Conservation (phyloP, 64 coral and sea anemone genomes). For the Pocillopora damicornis region DNA sequence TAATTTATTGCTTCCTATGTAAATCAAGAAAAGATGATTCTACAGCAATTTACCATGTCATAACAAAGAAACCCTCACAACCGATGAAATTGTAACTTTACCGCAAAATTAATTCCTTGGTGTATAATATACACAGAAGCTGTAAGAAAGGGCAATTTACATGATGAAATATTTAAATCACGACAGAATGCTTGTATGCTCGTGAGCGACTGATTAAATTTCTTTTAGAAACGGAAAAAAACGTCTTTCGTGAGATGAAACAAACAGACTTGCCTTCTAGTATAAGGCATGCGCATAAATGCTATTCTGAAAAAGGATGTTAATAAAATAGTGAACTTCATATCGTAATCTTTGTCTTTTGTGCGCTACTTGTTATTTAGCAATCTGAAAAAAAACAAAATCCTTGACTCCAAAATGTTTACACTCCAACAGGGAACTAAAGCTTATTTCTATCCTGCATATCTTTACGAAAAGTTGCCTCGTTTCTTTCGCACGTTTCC, state of each 20-base stretch:
- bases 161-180: not conserved
- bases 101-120: slow-evolving; percentile 1
- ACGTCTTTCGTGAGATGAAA: not conserved
- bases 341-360: not conserved
- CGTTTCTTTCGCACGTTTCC: not conserved
- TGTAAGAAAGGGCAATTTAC: not conserved
- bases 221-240: not conserved
- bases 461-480: not conserved
- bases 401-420: slow-evolving; percentile 22
- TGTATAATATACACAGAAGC: not conserved
- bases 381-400: slow-evolving; percentile 1
- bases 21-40: not conserved
- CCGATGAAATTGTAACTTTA: not conserved
- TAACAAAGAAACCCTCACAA: not conserved
- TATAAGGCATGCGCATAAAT: not conserved
- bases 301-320: not conserved
- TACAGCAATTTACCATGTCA: not conserved
- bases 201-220: not conserved
- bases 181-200: not conserved
- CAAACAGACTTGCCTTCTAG: not conserved
- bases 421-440: slow-evolving; percentile 5
- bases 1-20: not conserved
- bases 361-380: not conserved
- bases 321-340: not conserved
- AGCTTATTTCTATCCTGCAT: not conserved